Evolutionary conservation across 23 tunicate genomes (phyloP), one percentile per base, ranked within the genome.

Genomic region (Trididemnum nubilum): DNA sequence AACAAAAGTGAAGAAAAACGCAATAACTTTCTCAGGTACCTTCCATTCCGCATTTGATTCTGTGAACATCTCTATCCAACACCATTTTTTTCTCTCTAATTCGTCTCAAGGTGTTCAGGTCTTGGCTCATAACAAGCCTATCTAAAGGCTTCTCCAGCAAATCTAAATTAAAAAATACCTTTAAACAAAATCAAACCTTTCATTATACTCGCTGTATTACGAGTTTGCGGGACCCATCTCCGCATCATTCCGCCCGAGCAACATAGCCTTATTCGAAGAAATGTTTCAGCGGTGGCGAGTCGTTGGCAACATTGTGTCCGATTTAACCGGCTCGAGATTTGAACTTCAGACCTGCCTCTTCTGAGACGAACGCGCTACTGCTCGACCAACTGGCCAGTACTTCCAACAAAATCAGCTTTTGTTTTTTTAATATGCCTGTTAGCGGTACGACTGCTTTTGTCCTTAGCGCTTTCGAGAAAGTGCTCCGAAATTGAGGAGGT

Each of bases 131-230:
- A 30, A 94, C 82, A 19, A 94, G 73, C 7, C 86, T 82, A 39
- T 89, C 95, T 12, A 44, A 26, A 7, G 95, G 95, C 72, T 94
- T 94, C 32, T 94, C 81, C 9, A 94, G 82, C 38, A 94, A 76
- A 33, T 82, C 89, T 91, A 66, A n/a, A n/a, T 0, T 40, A 22
- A 79, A 0, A 61, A 61, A 12, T 15, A 44, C 54, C 54, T 7
- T 44, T 44, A 44, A 44, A 15, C 54, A 44, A 44, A 44, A 44
- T 44, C 54, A 44, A 44, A 44, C 12, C 54, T 44, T n/a, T 44
- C 54, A 44, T 44, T 44, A 44, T 44, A 44, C 54, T 44, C 54
- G 15, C 54, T 9, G 15, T 44, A 44, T 44, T 44, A 44, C 54
- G 54, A 44, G 54, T 44, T 9, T 9, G 9, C 12, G 54, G 54